phyloP scores from a whole-genome alignment of 1,140 invertebrate genomes.

The Notospermus geniculatus region DNA sequence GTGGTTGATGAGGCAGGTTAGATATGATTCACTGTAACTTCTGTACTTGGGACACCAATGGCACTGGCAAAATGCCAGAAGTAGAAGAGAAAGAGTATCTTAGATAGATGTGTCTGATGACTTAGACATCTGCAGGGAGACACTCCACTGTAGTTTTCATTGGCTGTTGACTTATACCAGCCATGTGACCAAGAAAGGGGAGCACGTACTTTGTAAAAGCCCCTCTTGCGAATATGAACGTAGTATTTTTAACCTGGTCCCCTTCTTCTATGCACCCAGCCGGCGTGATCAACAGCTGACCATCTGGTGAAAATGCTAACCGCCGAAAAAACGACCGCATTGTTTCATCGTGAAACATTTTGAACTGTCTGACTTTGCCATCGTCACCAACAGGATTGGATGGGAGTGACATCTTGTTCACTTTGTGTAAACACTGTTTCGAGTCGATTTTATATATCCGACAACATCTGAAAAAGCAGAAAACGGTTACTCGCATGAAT shows the following conservation, averaged over 20 bases:
- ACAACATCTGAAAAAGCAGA: slow-evolving; percentile 61
- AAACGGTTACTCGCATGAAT: slow-evolving; percentile 3
- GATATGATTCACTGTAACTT: too few species aligned
- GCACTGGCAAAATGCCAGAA: too few species aligned
- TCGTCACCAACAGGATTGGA: slow-evolving; percentile 16
- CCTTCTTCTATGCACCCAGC: slow-evolving; percentile 45
- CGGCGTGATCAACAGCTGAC: slow-evolving; percentile 81
- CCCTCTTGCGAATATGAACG: slow-evolving; percentile 77
- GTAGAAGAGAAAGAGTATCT: too few species aligned
- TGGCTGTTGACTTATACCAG: too few species aligned
- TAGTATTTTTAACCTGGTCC: slow-evolving; percentile 64
- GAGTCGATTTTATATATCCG: slow-evolving; percentile 71
- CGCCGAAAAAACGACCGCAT: slow-evolving; percentile 90
- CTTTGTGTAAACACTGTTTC: slow-evolving; percentile 70
- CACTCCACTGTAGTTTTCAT: too few species aligned
- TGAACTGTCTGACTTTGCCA: slow-evolving; percentile 37
- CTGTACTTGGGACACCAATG: too few species aligned
- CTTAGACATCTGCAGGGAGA: too few species aligned
- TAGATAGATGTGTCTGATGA: too few species aligned
- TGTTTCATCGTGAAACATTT: slow-evolving; percentile 91
- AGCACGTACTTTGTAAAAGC: slow-evolving; percentile 68
- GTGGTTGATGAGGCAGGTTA: too few species aligned
- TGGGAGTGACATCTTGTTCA: slow-evolving; percentile 65
- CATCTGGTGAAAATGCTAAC: slow-evolving; percentile 84
- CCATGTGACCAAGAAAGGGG: too few species aligned